Percentiles rank a stretch among this genome's conserved stretches.
These are phyloP conservation scores for Gorsachius magnificus DNA, from an alignment of 2,797 vertebrate genomes.

Conservation along the genomic window DNA sequence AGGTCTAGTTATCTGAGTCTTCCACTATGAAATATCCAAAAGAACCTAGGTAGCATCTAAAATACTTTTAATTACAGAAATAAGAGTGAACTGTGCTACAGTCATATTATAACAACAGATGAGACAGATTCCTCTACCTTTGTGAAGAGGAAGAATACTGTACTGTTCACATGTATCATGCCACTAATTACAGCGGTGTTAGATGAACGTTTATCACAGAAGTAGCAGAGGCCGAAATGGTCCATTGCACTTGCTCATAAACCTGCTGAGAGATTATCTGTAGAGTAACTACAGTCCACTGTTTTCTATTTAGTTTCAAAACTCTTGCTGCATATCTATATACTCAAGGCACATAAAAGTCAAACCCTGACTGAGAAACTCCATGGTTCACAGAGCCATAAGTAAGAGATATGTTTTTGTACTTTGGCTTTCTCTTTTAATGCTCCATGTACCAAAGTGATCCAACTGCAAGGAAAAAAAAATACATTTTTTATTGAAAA, in stretches of 20 bases:
- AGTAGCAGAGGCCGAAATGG: background rate
- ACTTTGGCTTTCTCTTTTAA: constrained; percentile 33
- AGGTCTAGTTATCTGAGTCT: background rate
- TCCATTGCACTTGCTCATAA: background rate
- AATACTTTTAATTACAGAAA: constrained; percentile 14
- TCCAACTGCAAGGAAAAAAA: background rate
- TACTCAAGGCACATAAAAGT: constrained; percentile 4
- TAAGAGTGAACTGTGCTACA: background rate
- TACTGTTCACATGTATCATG: rapidly evolving
- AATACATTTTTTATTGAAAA: background rate
- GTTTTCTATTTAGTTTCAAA: background rate
- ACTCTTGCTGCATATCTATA: background rate
- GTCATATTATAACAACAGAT: background rate
- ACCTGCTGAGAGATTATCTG: background rate
- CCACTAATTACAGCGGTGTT: background rate
- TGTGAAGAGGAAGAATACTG: background rate
- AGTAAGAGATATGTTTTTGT: constrained; percentile 36
- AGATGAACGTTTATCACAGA: background rate
- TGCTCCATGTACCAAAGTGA: background rate
- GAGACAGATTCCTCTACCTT: background rate
- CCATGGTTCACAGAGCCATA: background rate
- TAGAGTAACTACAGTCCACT: background rate
- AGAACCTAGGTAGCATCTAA: background rate
- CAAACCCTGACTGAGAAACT: constrained; percentile 10
- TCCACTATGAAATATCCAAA: background rate